These are phyloP conservation scores for Myotis brandtii DNA, from an alignment of 2,113 vertebrate species.

Conservation along the genomic window DNA sequence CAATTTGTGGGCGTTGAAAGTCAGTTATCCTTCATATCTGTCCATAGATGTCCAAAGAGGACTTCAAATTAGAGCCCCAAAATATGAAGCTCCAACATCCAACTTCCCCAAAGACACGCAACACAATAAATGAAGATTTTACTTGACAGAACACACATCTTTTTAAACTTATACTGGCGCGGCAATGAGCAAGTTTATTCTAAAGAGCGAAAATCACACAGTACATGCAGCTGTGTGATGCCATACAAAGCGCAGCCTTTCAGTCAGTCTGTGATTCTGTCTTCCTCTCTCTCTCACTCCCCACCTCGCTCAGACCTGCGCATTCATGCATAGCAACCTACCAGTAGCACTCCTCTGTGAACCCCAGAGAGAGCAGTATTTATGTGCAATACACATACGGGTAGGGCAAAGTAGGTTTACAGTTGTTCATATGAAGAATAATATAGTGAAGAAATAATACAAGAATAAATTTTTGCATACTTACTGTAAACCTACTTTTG, in stretches of 20 bases:
- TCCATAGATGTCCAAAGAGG: background rate
- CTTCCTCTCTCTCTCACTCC: background rate
- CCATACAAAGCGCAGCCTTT: background rate
- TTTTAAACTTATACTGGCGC: background rate
- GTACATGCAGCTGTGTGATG: background rate
- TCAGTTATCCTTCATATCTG: background rate
- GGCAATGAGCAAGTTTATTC: background rate
- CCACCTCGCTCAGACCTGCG: background rate
- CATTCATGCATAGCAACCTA: background rate
- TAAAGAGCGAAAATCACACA: background rate
- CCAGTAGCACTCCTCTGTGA: background rate
- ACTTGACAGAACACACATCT: background rate
- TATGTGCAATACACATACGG: background rate
- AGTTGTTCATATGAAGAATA: background rate
- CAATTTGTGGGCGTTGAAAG: background rate
- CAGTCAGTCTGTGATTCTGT: background rate
- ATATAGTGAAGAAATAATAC: background rate
- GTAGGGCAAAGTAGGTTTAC: background rate
- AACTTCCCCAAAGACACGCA: background rate
- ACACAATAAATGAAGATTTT: background rate
- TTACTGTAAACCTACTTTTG: background rate
- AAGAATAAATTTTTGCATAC: background rate
- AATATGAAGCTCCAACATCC: background rate
- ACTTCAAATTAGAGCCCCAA: background rate
- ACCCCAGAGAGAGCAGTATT: background rate